Evolutionary conservation across 2,888 invertebrate genomes (phyloP).

Genomic region (Lithophane socia): DNA sequence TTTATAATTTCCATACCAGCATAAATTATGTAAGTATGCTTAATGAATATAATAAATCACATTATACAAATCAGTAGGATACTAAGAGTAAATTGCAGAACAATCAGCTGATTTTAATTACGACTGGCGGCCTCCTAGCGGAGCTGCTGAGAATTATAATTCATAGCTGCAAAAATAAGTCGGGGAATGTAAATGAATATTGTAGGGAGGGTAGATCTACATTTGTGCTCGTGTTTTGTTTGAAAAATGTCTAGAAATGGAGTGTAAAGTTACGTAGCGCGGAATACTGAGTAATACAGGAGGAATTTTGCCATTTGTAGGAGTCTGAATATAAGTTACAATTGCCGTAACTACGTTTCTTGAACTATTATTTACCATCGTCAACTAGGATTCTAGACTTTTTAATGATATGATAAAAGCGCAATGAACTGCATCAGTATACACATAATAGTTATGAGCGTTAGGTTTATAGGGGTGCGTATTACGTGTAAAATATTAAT

Average conservation of each 20-base stretch:
- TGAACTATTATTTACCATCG: background rate
- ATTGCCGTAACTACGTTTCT: background rate
- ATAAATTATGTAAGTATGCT: constrained; percentile 22
- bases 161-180: constrained; percentile 69
- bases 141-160: constrained; percentile 69
- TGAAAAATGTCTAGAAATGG: constrained; percentile 49
- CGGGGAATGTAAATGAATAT: constrained; percentile 62
- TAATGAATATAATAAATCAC: constrained; percentile 49
- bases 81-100: constrained; percentile 60
- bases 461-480: background rate
- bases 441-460: background rate
- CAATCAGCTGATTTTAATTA: constrained; percentile 72
- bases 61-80: constrained; percentile 40
- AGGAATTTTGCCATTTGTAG: constrained; percentile 22
- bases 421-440: background rate
- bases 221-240: constrained; percentile 46
- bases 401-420: background rate
- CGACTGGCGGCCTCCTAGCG: constrained; percentile 56
- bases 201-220: constrained; percentile 38
- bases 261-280: constrained; percentile 34
- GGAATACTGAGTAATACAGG: constrained; percentile 13
- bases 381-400: background rate
- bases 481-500: background rate
- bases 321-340: constrained; percentile 16
- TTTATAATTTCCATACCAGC: constrained; percentile 3